phyloP scores from a whole-genome alignment of 2,113 vertebrate species.

The Lepisosteus osseus region DNA sequence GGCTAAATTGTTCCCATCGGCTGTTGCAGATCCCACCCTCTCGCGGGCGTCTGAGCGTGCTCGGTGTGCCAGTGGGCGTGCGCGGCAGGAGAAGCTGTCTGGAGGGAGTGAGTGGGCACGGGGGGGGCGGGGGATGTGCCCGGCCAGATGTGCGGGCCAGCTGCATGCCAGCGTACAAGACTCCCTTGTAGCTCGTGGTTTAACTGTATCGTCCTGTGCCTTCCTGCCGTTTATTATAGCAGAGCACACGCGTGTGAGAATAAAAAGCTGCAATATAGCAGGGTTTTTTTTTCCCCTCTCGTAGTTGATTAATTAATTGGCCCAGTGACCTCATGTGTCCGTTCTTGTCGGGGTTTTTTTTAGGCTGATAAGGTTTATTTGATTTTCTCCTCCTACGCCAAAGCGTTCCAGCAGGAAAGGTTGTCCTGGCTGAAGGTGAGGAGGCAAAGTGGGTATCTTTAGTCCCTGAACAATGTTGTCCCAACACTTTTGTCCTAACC shows the following conservation, averaged over 20 bases:
- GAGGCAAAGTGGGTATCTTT: no score
- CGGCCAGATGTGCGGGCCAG: slow-evolving; percentile 33
- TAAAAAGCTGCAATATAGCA: neutral
- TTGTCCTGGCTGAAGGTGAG: no score
- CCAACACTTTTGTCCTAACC: no score
- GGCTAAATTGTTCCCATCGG: neutral
- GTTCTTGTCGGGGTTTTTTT: no score
- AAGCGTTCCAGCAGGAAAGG: no score
- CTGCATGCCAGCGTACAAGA: slow-evolving; percentile 31
- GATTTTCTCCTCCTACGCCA: no score
- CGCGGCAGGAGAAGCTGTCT: slow-evolving; percentile 19
- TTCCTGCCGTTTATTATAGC: neutral
- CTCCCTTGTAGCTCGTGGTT: slow-evolving; percentile 17
- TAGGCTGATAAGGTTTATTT: no score
- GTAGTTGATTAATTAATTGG: neutral
- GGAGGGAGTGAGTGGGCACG: neutral
- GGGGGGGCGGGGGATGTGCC: slow-evolving; percentile 6
- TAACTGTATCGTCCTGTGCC: neutral
- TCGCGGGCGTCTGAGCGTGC: slow-evolving; percentile 26
- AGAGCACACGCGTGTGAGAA: neutral
- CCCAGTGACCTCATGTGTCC: no score
- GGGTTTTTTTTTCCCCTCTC: neutral
- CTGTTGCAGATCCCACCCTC: neutral
- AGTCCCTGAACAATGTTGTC: no score
- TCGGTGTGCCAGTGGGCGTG: slow-evolving; percentile 21